Evolutionary conservation across 2,888 invertebrate genomes (phyloP).

Genomic region (Diaphora mendica): DNA sequence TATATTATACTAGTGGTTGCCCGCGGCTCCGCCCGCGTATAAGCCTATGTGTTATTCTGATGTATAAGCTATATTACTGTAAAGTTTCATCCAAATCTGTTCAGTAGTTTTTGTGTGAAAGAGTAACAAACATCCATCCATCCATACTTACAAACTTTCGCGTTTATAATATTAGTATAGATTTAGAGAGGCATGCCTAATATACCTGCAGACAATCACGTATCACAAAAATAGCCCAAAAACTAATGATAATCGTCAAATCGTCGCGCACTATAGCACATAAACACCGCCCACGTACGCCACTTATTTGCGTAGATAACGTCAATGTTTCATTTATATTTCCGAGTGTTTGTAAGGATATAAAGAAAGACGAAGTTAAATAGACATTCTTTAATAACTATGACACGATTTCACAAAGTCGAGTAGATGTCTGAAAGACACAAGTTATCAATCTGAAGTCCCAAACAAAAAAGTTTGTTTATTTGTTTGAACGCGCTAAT

Average conservation of each 20-base stretch:
- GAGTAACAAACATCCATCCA: no score
- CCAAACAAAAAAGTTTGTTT: no score
- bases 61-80: no score
- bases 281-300: conserved; percentile 12
- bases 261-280: conserved; percentile 10
- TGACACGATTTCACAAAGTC: not conserved
- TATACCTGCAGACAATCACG: conserved; percentile 12
- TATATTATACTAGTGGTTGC: no score
- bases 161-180: not conserved
- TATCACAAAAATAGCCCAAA: conserved; percentile 26
- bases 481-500: no score
- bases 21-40: no score
- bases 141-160: no score
- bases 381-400: not conserved
- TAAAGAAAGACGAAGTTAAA: not conserved
- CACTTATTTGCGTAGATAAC: conserved; percentile 10
- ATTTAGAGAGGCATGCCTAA: not conserved
- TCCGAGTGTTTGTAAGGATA: not conserved
- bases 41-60: no score
- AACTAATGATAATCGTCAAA: conserved; percentile 23
- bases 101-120: no score
- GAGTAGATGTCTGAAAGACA: not conserved
- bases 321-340: conserved; percentile 7
- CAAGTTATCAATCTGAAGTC: no score
- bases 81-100: no score